Evolutionary conservation across 2,113 vertebrate genomes (phyloP).

Genomic region (Pao palembangensis): DNA sequence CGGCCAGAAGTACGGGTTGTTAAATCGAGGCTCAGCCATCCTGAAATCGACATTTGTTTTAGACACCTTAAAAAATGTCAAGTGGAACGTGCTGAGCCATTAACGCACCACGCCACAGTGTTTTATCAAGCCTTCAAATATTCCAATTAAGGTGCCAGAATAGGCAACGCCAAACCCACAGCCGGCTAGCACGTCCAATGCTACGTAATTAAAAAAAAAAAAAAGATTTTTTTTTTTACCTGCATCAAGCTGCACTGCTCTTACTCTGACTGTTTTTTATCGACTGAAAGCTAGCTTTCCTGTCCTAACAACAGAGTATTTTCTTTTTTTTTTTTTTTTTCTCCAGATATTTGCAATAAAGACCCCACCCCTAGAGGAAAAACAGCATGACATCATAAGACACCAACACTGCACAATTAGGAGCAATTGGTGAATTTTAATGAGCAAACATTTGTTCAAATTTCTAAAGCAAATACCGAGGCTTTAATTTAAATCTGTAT

Average conservation of each 20-base stretch:
- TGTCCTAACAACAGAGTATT: too few species aligned
- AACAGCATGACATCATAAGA: too few species aligned
- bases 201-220: neutral
- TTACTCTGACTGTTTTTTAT: too few species aligned
- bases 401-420: too few species aligned
- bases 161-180: neutral
- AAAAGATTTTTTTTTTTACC: too few species aligned
- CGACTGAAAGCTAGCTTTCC: too few species aligned
- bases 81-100: neutral
- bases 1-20: slow-evolving; percentile 99
- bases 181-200: neutral
- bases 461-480: neutral
- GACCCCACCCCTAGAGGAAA: too few species aligned
- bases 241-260: too few species aligned
- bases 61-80: slow-evolving; percentile 1
- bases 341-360: too few species aligned
- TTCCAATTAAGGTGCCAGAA: neutral
- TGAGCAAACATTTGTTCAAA: neutral
- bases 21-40: slow-evolving; percentile 99
- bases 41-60: slow-evolving; percentile 58
- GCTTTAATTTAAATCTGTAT: neutral
- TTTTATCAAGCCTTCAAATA: neutral
- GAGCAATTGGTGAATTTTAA: neutral
- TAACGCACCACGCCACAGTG: neutral
- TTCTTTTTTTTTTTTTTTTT: too few species aligned